Evolutionary conservation across 1,140 invertebrate species (phyloP), one percentile per base, ranked within the genome.

Genomic region (Condylostylus longicornis): DNA sequence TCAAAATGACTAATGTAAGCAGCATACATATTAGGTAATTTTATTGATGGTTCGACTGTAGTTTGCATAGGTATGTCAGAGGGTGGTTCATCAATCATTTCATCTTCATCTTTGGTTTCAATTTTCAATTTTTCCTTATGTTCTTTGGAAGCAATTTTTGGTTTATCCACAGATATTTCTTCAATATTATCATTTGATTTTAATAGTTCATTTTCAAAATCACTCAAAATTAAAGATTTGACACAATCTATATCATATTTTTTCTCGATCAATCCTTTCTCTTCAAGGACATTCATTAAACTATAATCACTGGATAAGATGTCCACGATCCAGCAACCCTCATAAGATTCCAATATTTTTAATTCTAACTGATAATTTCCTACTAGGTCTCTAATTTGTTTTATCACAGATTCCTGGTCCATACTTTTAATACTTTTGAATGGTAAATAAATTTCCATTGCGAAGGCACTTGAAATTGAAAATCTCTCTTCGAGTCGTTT

Each of bases 1-100:
- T 73, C 68, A 4, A 77, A 68, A 37, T 79, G 70, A 25, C 71
- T 71, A 10, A 81, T 61, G 27, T 65, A 58, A 0, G 75, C 71
- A 46, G 45, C 68, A 8, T 50, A 48, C 55, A 58, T 50, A n/a
- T 50, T 39, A 22, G 51, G 44, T 35, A 43, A 55, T 2, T 58
- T 50, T 2, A 31, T 17, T 3, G 21, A 14, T 2, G 52, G 23
- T 22, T 40, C 33, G 3, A 31, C 25, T n/a, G n/a, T n/a, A 8
- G 8, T 10, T 27, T 4, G 2, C 8, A 27, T 13, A 5, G 8
- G 10, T 8, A 10, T 3, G 10, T 10, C 3, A n/a, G 25, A 8
- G 4, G 25, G 10, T 27, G 22, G 12, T 23, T 6, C n/a, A n/a
- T n/a, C n/a, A n/a, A n/a, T n/a, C n/a, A n/a, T n/a, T n/a, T n/a